These are phyloP conservation scores for Limosa lapponica DNA, from an alignment of 2,797 vertebrate species.

Conservation along the genomic window DNA sequence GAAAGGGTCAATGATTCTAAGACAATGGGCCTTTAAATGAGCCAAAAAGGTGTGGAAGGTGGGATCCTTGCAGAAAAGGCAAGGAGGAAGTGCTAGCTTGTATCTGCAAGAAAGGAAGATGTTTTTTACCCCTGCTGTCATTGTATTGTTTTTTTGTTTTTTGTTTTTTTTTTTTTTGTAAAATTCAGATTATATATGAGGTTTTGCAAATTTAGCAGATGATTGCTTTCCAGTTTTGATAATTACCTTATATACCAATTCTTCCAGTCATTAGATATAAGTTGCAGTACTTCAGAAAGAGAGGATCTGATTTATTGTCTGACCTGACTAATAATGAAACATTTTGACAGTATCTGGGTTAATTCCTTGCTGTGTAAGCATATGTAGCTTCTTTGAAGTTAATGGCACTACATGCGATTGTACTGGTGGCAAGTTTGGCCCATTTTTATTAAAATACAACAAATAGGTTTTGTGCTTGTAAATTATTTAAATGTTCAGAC, in stretches of 20 bases:
- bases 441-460: not conserved
- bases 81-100: not conserved
- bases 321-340: conserved; percentile 40
- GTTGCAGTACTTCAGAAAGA: not conserved
- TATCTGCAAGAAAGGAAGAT: not conserved
- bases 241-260: conserved; percentile 39
- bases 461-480: not conserved
- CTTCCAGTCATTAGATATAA: conserved; percentile 17
- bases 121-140: not conserved
- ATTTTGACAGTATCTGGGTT: conserved; percentile 15
- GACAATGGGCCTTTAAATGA: not conserved
- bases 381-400: not conserved
- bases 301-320: conserved; percentile 34
- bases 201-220: not conserved
- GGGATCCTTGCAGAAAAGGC: not conserved
- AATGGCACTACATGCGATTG: not conserved
- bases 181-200: not conserved
- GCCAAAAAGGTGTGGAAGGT: not conserved
- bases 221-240: conserved; percentile 14
- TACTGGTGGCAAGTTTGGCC: not conserved
- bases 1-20: not conserved
- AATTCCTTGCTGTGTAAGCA: conserved; percentile 29
- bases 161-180: not conserved
- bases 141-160: not conserved
- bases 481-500: conserved; percentile 16